Base-by-base conservation (phyloP, 2,113 vertebrate genomes). In the Apodemus speciosus region DNA sequence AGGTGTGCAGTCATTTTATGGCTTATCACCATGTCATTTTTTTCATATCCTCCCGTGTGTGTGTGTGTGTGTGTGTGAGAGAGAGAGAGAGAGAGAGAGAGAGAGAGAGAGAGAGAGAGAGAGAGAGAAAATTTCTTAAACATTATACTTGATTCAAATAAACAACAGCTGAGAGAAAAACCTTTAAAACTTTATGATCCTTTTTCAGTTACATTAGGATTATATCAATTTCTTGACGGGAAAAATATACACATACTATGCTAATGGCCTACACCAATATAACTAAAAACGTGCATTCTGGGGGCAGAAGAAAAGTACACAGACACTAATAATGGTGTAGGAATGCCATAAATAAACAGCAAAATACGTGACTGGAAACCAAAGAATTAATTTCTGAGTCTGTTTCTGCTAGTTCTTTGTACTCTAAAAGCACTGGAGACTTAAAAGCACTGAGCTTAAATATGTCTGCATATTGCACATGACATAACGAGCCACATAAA, bases 401-500 rank as follows among this genome's bases (percentile, higher is more conserved):
- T 88, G 38, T 87, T 76, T 73, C 60, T 93, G 58, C 6, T 87
- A 68, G 14, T 89, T 79, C 9, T 75, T 91, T 77, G 13, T 68
- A 76, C 76, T 71, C 84, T 89, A 88, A 90, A 38, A 89, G 46
- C 21, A 53, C 5, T 66, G 23, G 43, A 25, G 13, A 20, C 86
- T 92, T 86, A 56, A 56, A 56, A 56, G 56, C 3, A 58, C 68
- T 95, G 72, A 85, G 53, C 46, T 25, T 69, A 89, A 91, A 93
- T 49, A 81, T 35, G 9, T 43, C 38, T 51, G 38, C 13, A 90
- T 30, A 60, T 4, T 77, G 25, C 16, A 87, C 9, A 79, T 6
- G 58, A 81, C 13, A 64, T 43, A 88, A 85, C 1, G 76, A 89
- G 49, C 10, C 53, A 73, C 88, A 25, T 23, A 76, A 89, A 73